Conservation (phyloP, 2,888 invertebrate species). For the Tipula lateralis region DNA sequence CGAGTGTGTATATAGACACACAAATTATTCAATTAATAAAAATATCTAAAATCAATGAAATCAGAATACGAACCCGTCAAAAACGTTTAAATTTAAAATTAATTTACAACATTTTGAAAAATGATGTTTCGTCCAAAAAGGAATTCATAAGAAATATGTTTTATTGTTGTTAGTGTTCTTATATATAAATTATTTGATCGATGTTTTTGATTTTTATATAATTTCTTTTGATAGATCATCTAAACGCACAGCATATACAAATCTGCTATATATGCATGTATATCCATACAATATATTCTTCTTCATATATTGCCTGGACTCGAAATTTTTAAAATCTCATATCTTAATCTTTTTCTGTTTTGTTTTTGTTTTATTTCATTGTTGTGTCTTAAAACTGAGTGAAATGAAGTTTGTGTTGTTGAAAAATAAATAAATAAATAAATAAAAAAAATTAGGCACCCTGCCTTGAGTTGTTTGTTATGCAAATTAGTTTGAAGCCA, state of each 20-base stretch:
- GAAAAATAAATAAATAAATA: conserved; percentile 29
- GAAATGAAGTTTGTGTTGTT: conserved; percentile 25
- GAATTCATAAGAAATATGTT: neutral
- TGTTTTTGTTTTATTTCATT: neutral
- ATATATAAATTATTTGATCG: neutral
- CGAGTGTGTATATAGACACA: neutral
- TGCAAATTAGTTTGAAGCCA: conserved; percentile 27
- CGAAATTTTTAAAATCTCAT: conserved; percentile 6
- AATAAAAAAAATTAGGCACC: conserved; percentile 25
- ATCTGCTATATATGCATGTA: neutral
- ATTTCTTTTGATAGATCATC: conserved; percentile 24
- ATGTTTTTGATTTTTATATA: neutral
- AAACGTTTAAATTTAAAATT: conserved; percentile 1
- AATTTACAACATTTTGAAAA: conserved; percentile 16
- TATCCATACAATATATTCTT: neutral
- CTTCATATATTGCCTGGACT: neutral
- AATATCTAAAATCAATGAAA: neutral
- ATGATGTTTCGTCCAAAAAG: neutral
- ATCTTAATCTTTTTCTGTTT: conserved; percentile 28
- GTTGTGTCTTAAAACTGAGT: conserved; percentile 7
- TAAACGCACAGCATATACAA: neutral
- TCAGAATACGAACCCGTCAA: neutral
- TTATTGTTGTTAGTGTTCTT: neutral
- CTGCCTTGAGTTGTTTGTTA: conserved; percentile 30
- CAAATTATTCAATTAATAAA: neutral